Evolutionary conservation across 2,113 vertebrate species (phyloP).

Genomic region (Channa argus): DNA sequence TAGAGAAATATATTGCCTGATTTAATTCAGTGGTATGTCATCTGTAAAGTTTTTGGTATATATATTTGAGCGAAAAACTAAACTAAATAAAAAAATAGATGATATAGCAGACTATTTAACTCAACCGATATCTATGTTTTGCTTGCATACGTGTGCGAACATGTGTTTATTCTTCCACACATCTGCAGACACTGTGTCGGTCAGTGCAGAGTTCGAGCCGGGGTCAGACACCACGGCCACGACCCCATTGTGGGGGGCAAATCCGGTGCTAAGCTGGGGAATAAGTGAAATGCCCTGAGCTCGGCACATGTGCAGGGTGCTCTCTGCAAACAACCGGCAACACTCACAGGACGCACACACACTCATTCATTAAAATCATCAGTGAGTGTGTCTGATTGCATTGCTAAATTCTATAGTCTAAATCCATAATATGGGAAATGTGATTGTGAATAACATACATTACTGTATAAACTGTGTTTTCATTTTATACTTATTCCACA

Average conservation of each 20-base stretch:
- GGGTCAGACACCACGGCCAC: conserved; percentile 88
- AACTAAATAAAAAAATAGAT: no score
- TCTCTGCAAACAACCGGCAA: conserved; percentile 13
- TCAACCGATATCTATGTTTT: no score
- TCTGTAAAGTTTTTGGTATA: no score
- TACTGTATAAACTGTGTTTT: no score
- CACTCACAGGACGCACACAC: conserved; percentile 24
- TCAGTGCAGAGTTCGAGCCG: conserved; percentile 80
- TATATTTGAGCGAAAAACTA: no score
- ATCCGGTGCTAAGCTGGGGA: conserved; percentile 90
- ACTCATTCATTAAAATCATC: conserved; percentile 41
- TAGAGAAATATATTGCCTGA: no score
- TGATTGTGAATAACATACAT: neutral
- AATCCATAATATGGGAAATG: neutral
- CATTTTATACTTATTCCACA: no score
- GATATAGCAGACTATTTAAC: no score
- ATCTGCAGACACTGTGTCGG: conserved; percentile 49
- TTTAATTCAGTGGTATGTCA: no score
- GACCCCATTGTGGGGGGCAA: conserved; percentile 89
- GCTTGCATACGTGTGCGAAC: conserved; percentile 13
- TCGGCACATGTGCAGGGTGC: conserved; percentile 84
- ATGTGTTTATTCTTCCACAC: neutral
- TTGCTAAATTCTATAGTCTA: neutral
- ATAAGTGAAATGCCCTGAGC: conserved; percentile 88
- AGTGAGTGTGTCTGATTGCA: conserved; percentile 8